A percentile compares a stretch with the other conserved stretches of the same genome.
These are phyloP conservation scores for Buphagus erythrorhynchus DNA, from an alignment of 2,797 vertebrate species.

Conservation along the genomic window DNA sequence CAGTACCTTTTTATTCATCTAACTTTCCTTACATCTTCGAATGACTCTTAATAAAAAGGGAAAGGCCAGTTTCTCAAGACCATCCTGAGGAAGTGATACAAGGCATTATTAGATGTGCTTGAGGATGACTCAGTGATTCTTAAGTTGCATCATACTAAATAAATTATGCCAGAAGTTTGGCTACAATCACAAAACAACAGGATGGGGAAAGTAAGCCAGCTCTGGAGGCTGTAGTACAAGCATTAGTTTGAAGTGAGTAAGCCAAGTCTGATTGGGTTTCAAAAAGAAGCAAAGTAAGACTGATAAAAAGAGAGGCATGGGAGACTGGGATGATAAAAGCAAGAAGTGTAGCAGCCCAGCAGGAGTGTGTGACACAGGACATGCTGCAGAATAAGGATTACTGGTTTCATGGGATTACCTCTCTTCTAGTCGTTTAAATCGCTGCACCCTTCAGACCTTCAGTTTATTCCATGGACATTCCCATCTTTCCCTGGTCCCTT, in stretches of 20 bases:
- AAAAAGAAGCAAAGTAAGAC: not conserved
- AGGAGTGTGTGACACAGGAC: not conserved
- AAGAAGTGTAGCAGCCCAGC: not conserved
- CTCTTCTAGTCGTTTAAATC: not conserved
- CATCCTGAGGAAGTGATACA: constrained; percentile 32
- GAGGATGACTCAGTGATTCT: not conserved
- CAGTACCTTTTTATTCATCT: not conserved
- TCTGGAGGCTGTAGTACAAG: not conserved
- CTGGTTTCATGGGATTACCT: not conserved
- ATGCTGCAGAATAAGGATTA: not conserved
- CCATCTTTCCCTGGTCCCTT: not conserved
- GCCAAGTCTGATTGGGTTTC: not conserved
- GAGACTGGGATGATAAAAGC: not conserved
- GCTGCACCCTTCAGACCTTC: not conserved
- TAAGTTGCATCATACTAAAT: not conserved
- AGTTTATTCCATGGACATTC: not conserved
- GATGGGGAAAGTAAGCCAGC: not conserved
- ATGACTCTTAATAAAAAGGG: not conserved
- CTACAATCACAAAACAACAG: not conserved
- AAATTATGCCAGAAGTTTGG: not conserved
- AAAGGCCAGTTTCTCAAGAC: not conserved
- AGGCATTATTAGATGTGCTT: not conserved
- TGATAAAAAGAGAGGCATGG: not conserved
- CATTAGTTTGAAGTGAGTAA: not conserved
- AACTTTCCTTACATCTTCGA: not conserved